Base-by-base conservation (phyloP, 2,113 vertebrate genomes). In the Oxyura jamaicensis region DNA sequence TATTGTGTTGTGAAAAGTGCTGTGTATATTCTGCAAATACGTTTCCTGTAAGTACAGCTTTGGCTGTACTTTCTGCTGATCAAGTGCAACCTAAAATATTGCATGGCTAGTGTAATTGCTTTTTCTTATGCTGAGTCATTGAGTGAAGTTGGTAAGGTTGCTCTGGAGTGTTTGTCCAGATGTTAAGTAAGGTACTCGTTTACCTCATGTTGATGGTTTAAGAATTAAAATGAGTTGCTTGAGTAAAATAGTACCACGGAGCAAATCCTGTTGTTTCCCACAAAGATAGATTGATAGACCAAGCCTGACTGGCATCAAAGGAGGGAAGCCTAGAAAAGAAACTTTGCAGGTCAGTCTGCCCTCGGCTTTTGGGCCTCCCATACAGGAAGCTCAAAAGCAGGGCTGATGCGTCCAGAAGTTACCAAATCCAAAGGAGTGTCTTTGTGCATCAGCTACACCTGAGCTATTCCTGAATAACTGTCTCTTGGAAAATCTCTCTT, bases 351-450 rank as follows among this genome's bases (percentile, higher is more conserved):
- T 75, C 39, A 60, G 39, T 10, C 53, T 78, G 63, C 83, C 16
- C 10, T 39, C 20, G 8, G 26, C 21, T 92, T 14, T 13, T 91
- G 3, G 68, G 26, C 33, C 28, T 90, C 14, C 29, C 8, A 2
- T 39, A 3, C 19, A 33, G 42, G 71, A 18, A 7, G 10, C 58
- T 95, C 13, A 62, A 76, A 60, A 41, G 22, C 3, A 20, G 39
- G 14, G 19, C n/a, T 76, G 83, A 44, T 53, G 28, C 68, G 77
- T 41, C 7, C 4, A 22, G 23, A 53, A 83, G n/a, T 66, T 80
- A 28, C 6, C 7, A 6, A 9, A n/a, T 71, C 5, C 10, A n/a
- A 19, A 16, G 0, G 2, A 48, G 33, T 23, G 18, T 35, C 18
- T 59, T 39, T 19, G 1, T 29, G 3, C 52, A 29, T 77, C 14